Percentiles rank a stretch among this genome's conserved stretches.
These are phyloP conservation scores for Noctua comes DNA, from an alignment of 2,888 invertebrate species.

Conservation along the genomic window DNA sequence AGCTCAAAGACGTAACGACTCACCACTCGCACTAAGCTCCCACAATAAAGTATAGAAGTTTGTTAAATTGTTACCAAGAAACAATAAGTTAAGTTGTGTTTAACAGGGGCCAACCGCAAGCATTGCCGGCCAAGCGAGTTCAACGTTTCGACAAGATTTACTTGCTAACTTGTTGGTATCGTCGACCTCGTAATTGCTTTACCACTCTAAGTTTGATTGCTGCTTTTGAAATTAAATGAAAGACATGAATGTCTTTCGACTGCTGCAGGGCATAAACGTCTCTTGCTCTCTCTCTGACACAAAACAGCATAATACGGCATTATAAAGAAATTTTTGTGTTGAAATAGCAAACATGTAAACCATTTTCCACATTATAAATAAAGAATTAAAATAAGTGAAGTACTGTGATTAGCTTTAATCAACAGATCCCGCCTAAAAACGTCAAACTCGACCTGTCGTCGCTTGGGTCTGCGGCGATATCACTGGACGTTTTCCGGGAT, in stretches of 20 bases:
- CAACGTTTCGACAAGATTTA: constrained; percentile 72
- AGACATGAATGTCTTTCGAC: background rate
- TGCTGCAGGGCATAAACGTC: background rate
- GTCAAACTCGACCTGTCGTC: too few species aligned
- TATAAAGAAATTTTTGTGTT: too few species aligned
- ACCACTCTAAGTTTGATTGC: background rate
- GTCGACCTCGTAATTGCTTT: background rate
- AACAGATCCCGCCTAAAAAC: too few species aligned
- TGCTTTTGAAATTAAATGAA: background rate
- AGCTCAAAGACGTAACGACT: constrained; percentile 48
- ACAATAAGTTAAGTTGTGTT: constrained; percentile 75
- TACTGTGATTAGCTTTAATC: too few species aligned
- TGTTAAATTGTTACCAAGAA: constrained; percentile 66
- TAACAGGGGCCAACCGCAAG: constrained; percentile 74
- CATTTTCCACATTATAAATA: too few species aligned
- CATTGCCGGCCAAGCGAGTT: constrained; percentile 63
- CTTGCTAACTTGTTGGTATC: constrained; percentile 62
- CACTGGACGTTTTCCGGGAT: background rate
- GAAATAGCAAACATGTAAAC: too few species aligned
- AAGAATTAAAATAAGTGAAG: too few species aligned
- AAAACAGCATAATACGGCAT: background rate
- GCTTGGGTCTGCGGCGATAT: background rate
- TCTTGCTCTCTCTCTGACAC: background rate
- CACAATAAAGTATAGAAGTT: constrained; percentile 67
- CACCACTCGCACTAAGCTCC: constrained; percentile 43